phyloP scores from a whole-genome alignment of 2,113 vertebrate species.

The Rallus limicola region DNA sequence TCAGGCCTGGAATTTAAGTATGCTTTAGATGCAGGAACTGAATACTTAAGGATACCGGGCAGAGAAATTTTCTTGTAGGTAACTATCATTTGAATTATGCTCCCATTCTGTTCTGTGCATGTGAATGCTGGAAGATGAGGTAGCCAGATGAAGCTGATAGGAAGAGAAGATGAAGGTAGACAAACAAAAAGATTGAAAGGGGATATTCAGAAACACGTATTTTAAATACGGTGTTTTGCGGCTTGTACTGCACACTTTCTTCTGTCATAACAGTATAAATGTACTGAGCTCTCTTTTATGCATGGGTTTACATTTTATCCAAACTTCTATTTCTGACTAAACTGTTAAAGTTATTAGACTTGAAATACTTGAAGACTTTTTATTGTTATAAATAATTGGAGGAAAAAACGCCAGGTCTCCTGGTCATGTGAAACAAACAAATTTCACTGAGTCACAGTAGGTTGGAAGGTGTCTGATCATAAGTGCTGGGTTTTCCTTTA shows the following conservation, averaged over 20 bases:
- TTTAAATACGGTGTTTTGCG: neutral
- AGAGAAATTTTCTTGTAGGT: neutral
- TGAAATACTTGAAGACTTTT: neutral
- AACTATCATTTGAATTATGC: neutral
- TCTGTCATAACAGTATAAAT: neutral
- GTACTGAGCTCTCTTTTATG: neutral
- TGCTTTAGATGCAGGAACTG: neutral
- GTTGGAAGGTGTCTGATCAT: neutral
- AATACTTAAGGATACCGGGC: neutral
- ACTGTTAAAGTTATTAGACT: neutral
- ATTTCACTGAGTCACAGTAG: neutral
- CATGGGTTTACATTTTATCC: neutral
- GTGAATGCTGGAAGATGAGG: neutral
- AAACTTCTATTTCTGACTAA: neutral
- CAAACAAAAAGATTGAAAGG: neutral
- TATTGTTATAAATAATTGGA: neutral
- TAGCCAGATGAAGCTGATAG: neutral
- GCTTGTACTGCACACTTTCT: neutral
- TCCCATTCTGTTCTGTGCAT: neutral
- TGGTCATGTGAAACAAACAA: neutral
- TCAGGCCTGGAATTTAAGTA: neutral
- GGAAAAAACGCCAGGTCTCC: neutral
- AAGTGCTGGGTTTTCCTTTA: neutral
- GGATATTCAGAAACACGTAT: neutral
- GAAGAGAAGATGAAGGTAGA: neutral